phyloP scores from a whole-genome alignment of 2,797 vertebrate genomes.

The Alcedo atthis region DNA sequence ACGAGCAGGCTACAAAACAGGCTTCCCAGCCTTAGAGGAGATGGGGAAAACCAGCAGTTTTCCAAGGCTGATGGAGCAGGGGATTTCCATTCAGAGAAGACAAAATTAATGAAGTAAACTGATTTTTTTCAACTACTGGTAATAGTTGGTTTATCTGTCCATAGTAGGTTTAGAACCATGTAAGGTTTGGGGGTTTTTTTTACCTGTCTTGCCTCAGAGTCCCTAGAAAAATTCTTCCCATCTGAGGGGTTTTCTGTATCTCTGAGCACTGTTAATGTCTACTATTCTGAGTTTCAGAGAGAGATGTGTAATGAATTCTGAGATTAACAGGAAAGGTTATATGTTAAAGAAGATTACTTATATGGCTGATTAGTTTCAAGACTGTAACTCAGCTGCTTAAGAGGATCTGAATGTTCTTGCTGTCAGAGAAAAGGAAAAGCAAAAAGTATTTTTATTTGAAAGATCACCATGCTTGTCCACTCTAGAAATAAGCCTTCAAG shows the following conservation, averaged over 20 bases:
- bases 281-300: background rate
- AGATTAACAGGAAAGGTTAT: conserved; percentile 14
- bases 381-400: conserved; percentile 53
- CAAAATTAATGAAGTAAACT: conserved; percentile 36
- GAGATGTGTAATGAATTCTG: background rate
- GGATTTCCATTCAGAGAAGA: conserved; percentile 71
- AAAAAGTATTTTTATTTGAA: conserved; percentile 55
- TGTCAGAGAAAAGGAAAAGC: conserved; percentile 64
- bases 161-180: background rate
- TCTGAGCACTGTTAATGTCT: background rate
- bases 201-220: background rate
- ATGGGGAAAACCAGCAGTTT: conserved; percentile 37
- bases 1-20: background rate
- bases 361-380: conserved; percentile 26
- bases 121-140: background rate
- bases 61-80: conserved; percentile 36
- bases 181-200: background rate
- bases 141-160: background rate
- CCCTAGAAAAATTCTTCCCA: background rate
- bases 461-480: conserved; percentile 57
- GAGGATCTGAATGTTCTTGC: conserved; percentile 49
- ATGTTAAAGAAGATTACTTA: conserved; percentile 12
- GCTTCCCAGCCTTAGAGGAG: conserved; percentile 1
- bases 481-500: conserved; percentile 58
- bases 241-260: background rate